phyloP scores from a whole-genome alignment of 2,113 vertebrate species.

The Spheniscus mendiculus region DNA sequence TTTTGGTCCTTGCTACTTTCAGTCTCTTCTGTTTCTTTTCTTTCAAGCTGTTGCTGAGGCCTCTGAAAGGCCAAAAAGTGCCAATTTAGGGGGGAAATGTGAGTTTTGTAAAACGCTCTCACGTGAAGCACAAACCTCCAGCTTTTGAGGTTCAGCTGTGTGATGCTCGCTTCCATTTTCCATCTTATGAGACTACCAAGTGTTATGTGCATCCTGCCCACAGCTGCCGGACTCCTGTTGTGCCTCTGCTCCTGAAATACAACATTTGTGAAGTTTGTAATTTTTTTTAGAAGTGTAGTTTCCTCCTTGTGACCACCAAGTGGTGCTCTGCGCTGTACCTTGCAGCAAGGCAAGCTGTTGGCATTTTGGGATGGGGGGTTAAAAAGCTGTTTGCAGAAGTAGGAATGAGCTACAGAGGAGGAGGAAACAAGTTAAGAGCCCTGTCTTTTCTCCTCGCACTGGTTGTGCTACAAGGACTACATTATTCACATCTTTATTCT shows the following conservation, averaged over 20 bases:
- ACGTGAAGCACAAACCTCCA: background rate
- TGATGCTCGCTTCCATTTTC: background rate
- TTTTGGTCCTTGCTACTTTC: background rate
- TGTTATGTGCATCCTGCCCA: background rate
- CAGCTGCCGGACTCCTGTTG: background rate
- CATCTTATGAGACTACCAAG: accelerated
- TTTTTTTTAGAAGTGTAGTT: background rate
- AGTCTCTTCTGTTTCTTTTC: background rate
- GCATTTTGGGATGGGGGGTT: background rate
- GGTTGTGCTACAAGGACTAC: background rate
- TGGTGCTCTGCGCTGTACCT: conserved; percentile 28
- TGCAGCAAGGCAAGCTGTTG: background rate
- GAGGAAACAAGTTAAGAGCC: background rate
- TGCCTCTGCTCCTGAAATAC: background rate
- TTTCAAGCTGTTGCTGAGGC: background rate
- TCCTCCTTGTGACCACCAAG: conserved; percentile 45
- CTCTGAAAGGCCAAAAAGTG: background rate
- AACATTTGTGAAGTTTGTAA: background rate
- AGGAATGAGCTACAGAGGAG: background rate
- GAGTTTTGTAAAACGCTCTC: background rate
- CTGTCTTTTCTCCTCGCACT: background rate
- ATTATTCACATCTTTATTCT: background rate
- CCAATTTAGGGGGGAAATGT: accelerated
- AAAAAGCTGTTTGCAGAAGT: background rate
- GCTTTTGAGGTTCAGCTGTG: background rate